Evolutionary conservation across 2,113 vertebrate genomes (phyloP).

Genomic region (Gymnarchus niloticus): DNA sequence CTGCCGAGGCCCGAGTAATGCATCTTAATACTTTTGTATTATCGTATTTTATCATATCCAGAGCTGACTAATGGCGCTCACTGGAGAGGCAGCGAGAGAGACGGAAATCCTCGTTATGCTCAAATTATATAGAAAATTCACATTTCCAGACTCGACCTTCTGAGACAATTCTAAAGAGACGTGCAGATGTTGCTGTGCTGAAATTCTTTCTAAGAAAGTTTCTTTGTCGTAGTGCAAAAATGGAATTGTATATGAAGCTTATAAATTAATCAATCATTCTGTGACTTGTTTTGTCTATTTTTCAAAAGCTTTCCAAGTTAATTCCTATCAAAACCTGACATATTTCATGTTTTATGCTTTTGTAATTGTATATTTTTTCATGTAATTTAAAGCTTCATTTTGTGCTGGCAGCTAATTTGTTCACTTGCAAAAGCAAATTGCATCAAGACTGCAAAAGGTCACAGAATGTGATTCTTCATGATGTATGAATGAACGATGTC

Average conservation of each 20-base stretch:
- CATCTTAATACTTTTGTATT: constrained; percentile 28
- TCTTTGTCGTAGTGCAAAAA: background rate
- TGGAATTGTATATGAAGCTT: background rate
- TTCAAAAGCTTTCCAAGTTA: background rate
- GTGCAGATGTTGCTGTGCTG: background rate
- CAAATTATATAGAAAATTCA: constrained; percentile 34
- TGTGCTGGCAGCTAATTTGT: background rate
- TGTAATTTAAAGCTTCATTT: background rate
- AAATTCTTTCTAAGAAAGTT: background rate
- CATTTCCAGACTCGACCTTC: background rate
- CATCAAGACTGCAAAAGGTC: background rate
- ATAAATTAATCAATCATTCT: background rate
- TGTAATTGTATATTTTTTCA: background rate
- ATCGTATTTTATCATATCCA: constrained; percentile 46
- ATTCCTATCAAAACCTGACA: background rate
- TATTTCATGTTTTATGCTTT: background rate
- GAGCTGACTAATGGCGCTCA: constrained; percentile 56
- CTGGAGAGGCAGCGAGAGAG: constrained; percentile 57
- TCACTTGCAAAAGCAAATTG: background rate
- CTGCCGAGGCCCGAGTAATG: constrained; percentile 58
- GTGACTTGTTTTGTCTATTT: background rate
- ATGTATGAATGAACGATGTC: background rate
- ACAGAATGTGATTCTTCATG: background rate
- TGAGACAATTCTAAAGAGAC: background rate
- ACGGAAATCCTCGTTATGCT: constrained; percentile 40